Base-by-base conservation (phyloP, 2,888 invertebrate species). In the Cyrtodaria siliqua region DNA sequence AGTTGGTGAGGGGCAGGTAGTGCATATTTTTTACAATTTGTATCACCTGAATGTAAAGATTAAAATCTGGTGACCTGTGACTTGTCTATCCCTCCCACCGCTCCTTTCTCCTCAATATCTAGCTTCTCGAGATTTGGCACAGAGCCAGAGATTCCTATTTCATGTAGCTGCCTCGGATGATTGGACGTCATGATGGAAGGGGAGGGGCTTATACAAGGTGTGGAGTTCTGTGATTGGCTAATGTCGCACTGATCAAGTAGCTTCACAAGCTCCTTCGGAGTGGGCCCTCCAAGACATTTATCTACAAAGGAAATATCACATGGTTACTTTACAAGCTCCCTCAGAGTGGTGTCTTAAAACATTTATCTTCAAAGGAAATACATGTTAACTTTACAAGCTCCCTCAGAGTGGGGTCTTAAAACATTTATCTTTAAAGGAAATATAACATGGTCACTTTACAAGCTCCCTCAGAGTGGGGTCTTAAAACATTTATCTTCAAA, bases 191-290 rank as follows among this genome's bases (percentile, higher is more conserved):
- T 69, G n/a, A 90, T 73, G 16, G 89, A 91, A 9, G 95, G 95
- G 74, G 95, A 96, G 14, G 95, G 96, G 68, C 96, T 97, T 84
- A 96, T 95, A 86, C 96, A 97, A 78, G 97, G 97, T 0, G 96
- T 96, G 2, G 96, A 96, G 87, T 95, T 95, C 72, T 95, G 94
- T 73, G 96, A 96, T 92, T 96, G 96, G 91, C 96, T 96, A 81
- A 99, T 95, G 93, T 99, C 99, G 94, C 98, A 98, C 86, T 98
- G 97, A 86, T 99, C 98, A 83, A 99, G 94, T 79, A 99, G 94
- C 29, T 96, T 95, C 87, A 99, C 95, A 77, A 99, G 94, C 94
- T 99, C 99, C 91, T 96, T 96, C 1, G 98, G 96, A 0, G 96
- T 96, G 33, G 99, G 99, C n/a, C 99, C 98, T 79, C 98, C 98